Conservation (phyloP, 2,797 vertebrate species). For the Allobates femoralis region DNA sequence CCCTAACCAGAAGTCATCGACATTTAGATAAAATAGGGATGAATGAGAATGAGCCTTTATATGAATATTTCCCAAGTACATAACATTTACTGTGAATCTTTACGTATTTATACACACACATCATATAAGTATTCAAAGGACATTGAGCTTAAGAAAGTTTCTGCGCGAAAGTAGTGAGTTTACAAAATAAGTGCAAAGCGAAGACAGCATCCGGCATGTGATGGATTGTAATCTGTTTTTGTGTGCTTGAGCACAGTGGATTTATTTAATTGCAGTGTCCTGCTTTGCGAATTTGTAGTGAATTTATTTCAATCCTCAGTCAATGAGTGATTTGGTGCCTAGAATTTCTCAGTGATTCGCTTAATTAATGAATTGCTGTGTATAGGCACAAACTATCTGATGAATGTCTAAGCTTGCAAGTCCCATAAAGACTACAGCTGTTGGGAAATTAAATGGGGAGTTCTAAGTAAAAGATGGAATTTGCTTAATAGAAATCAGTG, state of each 20-base stretch:
- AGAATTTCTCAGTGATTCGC: constrained; percentile 25
- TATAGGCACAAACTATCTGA: constrained; percentile 24
- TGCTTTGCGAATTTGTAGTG: constrained; percentile 21
- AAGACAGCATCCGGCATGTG: neutral
- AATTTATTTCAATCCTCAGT: constrained; percentile 41
- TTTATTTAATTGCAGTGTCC: constrained; percentile 52
- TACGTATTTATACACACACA: no score
- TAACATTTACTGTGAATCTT: no score
- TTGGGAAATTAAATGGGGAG: neutral
- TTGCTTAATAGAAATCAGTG: neutral
- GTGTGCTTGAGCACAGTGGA: constrained; percentile 3
- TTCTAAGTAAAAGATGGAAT: neutral
- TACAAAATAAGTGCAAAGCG: neutral
- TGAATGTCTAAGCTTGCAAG: constrained; percentile 37
- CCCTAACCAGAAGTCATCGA: no score
- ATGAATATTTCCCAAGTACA: no score
- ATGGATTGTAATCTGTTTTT: constrained; percentile 41
- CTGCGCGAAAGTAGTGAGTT: neutral
- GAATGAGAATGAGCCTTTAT: no score
- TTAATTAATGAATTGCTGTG: constrained; percentile 47
- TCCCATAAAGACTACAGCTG: constrained; percentile 11
- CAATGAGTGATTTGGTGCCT: constrained; percentile 44
- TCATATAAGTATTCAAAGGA: no score
- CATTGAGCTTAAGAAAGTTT: neutral
- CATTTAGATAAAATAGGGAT: no score